Evolutionary conservation across 1,140 invertebrate genomes (phyloP).

Genomic region (Pseudomyrmex pallidus): DNA sequence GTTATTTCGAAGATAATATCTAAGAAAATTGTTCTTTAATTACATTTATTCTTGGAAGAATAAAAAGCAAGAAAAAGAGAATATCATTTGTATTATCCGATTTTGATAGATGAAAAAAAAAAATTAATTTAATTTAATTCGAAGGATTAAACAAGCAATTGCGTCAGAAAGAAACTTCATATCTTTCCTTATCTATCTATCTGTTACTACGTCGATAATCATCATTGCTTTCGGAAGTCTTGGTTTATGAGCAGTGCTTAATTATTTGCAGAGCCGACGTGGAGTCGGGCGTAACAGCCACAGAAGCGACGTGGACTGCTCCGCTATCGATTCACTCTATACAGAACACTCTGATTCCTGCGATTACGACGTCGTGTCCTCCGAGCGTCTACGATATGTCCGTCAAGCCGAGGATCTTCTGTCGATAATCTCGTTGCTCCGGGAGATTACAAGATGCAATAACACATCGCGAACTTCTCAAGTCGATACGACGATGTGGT

Average conservation of each 20-base stretch:
- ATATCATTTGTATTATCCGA: background rate
- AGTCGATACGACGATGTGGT: background rate
- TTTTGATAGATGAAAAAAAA: background rate
- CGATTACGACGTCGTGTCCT: conserved; percentile 80
- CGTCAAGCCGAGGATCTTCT: conserved; percentile 77
- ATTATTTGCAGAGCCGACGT: conserved; percentile 75
- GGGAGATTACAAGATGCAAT: conserved; percentile 18
- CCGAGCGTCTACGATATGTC: conserved; percentile 78
- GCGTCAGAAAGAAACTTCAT: conserved; percentile 12
- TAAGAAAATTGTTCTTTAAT: background rate
- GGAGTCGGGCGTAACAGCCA: conserved; percentile 67
- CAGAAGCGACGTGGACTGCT: conserved; percentile 80
- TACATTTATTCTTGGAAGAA: background rate
- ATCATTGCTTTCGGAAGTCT: background rate
- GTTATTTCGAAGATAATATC: background rate
- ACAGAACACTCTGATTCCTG: conserved; percentile 78
- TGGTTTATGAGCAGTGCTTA: conserved; percentile 35
- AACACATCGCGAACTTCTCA: background rate
- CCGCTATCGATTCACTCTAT: conserved; percentile 79
- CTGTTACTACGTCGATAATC: background rate
- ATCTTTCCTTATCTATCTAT: background rate
- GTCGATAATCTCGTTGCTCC: conserved; percentile 67
- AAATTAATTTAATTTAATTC: background rate
- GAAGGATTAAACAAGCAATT: background rate
- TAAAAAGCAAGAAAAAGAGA: background rate